Evolutionary conservation across 1,140 invertebrate genomes (phyloP).

Genomic region (Thaumatotibia leucotreta): DNA sequence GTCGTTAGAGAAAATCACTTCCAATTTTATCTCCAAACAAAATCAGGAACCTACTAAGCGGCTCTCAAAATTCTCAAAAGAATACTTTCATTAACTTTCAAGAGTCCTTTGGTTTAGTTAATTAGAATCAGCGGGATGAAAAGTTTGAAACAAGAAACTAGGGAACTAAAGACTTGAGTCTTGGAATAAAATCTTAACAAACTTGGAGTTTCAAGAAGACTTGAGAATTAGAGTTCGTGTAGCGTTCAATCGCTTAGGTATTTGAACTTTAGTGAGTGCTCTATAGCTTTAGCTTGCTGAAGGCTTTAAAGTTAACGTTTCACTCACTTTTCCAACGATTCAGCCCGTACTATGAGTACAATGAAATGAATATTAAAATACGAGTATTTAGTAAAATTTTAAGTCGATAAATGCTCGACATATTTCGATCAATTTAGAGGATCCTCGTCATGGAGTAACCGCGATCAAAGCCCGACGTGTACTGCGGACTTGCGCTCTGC

Average conservation of each 20-base stretch:
- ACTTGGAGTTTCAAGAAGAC: not conserved
- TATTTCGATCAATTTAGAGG: too few relatives aligned
- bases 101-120: not conserved
- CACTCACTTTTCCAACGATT: not conserved
- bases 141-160: slow-evolving; percentile 1
- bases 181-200: slow-evolving; percentile 1
- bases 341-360: too few relatives aligned
- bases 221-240: not conserved
- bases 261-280: not conserved
- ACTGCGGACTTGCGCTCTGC: too few relatives aligned
- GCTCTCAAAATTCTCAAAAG: not conserved
- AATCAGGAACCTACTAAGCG: not conserved
- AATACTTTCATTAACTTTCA: not conserved
- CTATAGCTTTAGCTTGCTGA: not conserved
- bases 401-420: too few relatives aligned
- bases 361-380: too few relatives aligned
- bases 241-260: not conserved
- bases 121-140: not conserved
- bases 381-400: too few relatives aligned
- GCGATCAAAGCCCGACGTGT: too few relatives aligned
- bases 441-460: too few relatives aligned
- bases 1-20: not conserved
- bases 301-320: not conserved
- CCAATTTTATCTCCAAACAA: not conserved
- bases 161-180: not conserved